Percentiles rank a stretch among this genome's conserved stretches.
Conservation (phyloP, 1,140 invertebrate genomes). For the Lethocerus indicus region DNA sequence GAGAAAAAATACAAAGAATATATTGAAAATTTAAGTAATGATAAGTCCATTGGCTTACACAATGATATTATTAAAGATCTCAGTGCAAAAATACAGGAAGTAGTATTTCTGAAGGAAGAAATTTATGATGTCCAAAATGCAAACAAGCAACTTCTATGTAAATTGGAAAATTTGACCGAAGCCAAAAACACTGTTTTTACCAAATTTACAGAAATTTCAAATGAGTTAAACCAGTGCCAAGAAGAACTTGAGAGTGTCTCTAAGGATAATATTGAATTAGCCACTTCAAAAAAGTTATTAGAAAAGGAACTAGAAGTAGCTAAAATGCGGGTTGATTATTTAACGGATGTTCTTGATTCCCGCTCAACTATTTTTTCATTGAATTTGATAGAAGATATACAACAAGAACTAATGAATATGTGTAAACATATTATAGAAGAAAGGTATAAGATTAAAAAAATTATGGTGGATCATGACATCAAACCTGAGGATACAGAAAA, state of each 20-base stretch:
- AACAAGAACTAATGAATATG: not conserved
- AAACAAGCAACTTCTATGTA: not conserved
- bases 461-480: not conserved
- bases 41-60: not conserved
- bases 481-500: not conserved
- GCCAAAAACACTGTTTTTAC: not conserved
- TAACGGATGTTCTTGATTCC: not conserved
- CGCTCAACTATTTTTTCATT: not conserved
- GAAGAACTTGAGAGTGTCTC: not conserved
- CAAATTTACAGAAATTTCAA: not conserved
- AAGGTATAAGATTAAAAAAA: not conserved
- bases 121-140: not conserved
- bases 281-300: not conserved
- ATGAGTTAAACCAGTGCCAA: not conserved
- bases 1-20: not conserved
- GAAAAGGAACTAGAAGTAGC: slow-evolving; percentile 3
- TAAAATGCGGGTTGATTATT: not conserved
- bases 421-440: slow-evolving; percentile 2
- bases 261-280: slow-evolving; percentile 1
- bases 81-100: slow-evolving; percentile 8
- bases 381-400: slow-evolving; percentile 1
- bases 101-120: not conserved
- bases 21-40: not conserved
- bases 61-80: not conserved
- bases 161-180: not conserved